Conservation (phyloP, 2,797 vertebrate genomes). For the Cossypha niveicapilla region DNA sequence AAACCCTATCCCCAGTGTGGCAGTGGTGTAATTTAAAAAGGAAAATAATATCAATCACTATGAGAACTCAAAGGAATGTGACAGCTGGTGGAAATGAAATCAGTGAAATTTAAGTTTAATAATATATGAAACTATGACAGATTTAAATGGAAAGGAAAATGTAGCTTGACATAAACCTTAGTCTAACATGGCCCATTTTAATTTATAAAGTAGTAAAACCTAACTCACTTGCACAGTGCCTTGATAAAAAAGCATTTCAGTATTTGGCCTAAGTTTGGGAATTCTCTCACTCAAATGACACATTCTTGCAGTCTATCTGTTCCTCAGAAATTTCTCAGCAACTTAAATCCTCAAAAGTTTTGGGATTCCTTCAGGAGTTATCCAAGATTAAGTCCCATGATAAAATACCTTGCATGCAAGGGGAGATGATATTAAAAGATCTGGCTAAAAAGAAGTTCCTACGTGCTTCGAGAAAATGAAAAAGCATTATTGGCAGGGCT, state of each 20-base stretch:
- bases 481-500: not conserved
- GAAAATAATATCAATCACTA: not conserved
- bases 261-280: not conserved
- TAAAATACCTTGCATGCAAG: not conserved
- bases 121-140: conserved; percentile 18
- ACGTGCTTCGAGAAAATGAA: not conserved
- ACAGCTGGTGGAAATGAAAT: not conserved
- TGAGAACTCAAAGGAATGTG: conserved; percentile 24
- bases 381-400: not conserved
- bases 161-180: conserved; percentile 7
- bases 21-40: not conserved
- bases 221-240: not conserved
- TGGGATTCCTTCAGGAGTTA: not conserved
- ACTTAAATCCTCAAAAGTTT: not conserved
- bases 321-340: not conserved
- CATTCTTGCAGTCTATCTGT: not conserved
- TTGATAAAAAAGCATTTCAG: not conserved
- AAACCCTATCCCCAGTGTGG: not conserved
- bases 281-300: not conserved
- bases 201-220: not conserved
- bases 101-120: not conserved
- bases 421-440: not conserved
- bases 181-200: not conserved
- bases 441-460: not conserved
- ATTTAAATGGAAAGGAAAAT: conserved; percentile 13